A percentile compares a stretch with the other conserved stretches of the same genome.
Evolutionary conservation across 2,888 invertebrate genomes (phyloP).

Genomic region (Heliothis peltigera): DNA sequence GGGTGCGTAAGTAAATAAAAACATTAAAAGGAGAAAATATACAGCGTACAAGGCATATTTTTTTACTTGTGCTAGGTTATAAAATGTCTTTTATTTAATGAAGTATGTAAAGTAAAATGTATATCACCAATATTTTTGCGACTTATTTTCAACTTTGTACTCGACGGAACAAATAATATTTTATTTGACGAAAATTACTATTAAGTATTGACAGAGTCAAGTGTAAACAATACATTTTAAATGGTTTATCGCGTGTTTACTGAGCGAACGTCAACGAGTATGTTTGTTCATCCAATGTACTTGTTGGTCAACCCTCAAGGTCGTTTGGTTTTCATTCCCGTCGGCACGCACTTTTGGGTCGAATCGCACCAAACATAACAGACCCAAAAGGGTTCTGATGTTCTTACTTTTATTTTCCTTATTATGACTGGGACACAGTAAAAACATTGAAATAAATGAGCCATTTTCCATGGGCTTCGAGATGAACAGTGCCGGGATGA

Average conservation of each 20-base stretch:
- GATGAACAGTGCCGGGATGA: too few relatives aligned
- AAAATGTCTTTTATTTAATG: too few relatives aligned
- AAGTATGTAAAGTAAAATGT: too few relatives aligned
- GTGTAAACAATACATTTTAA: neutral
- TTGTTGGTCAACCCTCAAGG: constrained; percentile 41
- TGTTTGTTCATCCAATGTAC: constrained; percentile 30
- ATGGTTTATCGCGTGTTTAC: constrained; percentile 16
- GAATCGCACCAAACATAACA: constrained; percentile 27
- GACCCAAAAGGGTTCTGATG: constrained; percentile 42
- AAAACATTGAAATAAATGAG: constrained; percentile 36
- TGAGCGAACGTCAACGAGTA: constrained; percentile 11
- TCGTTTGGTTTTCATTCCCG: constrained; percentile 47
- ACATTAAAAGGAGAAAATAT: neutral
- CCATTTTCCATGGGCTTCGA: constrained; percentile 17
- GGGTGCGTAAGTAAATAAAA: neutral
- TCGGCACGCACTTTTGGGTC: neutral
- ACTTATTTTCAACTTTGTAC: too few relatives aligned
- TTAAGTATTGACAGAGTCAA: too few relatives aligned
- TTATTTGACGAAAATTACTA: too few relatives aligned
- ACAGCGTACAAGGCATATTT: neutral
- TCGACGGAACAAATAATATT: too few relatives aligned
- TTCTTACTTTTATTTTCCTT: constrained; percentile 23
- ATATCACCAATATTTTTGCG: too few relatives aligned
- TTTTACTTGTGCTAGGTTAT: too few relatives aligned
- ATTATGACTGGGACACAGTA: constrained; percentile 12